A percentile compares a stretch with the other conserved stretches of the same genome.
Evolutionary conservation across 2,888 invertebrate species (phyloP).

Genomic region (Ennomos erosarius): DNA sequence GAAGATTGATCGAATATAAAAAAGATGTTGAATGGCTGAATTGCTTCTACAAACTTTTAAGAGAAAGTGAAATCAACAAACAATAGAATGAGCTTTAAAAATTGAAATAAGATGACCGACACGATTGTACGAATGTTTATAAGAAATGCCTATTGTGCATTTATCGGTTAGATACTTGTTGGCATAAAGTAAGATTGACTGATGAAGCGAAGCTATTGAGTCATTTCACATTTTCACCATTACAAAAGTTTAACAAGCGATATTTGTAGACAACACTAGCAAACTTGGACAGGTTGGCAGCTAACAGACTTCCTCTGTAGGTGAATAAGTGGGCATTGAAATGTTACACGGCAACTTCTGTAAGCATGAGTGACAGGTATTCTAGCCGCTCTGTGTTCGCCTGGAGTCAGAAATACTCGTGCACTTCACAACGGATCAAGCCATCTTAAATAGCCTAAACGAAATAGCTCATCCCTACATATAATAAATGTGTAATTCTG

Average conservation of each 20-base stretch:
- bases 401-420: conserved; percentile 57
- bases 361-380: conserved; percentile 66
- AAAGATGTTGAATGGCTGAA: conserved; percentile 21
- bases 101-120: conserved; percentile 34
- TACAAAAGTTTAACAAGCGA: conserved; percentile 11
- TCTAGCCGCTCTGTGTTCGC: conserved; percentile 45
- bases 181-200: conserved; percentile 19
- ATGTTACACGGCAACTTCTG: conserved; percentile 58
- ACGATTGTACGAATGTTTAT: conserved; percentile 38
- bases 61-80: conserved; percentile 41
- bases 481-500: no score
- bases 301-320: conserved; percentile 49
- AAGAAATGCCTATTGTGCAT: conserved; percentile 27
- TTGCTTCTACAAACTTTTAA: conserved; percentile 29
- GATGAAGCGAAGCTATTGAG: conserved; percentile 18
- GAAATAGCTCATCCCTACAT: conserved; percentile 59
- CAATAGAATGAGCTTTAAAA: conserved; percentile 36
- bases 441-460: conserved; percentile 45
- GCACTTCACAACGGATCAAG: conserved; percentile 58
- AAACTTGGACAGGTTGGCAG: conserved; percentile 38
- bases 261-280: conserved; percentile 37
- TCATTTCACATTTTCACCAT: conserved; percentile 9
- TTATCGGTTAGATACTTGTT: conserved; percentile 15
- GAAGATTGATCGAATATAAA: conserved; percentile 38
- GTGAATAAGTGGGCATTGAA: conserved; percentile 60